Conservation (phyloP, 1,140 invertebrate genomes). For the Drosophila rhopaloa region DNA sequence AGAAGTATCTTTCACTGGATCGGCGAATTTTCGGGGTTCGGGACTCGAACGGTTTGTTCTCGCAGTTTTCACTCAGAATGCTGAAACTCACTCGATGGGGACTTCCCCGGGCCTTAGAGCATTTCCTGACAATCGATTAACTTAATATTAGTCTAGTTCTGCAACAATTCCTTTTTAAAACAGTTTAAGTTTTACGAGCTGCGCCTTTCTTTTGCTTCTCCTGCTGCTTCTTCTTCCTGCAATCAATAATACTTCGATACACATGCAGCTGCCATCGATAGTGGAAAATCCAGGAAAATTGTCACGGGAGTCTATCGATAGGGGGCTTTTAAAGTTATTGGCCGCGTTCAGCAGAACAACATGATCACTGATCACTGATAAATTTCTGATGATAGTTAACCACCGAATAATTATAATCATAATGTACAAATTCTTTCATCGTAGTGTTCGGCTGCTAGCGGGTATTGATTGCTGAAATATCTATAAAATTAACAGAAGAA, state of each 20-base stretch:
- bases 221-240: slow-evolving; percentile 57
- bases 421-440: too few species aligned
- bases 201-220: slow-evolving; percentile 70
- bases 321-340: not conserved
- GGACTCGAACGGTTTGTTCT: not conserved
- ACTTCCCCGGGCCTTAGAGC: slow-evolving; percentile 16
- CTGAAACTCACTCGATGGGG: slow-evolving; percentile 21
- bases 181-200: slow-evolving; percentile 51
- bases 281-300: not conserved
- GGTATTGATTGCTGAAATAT: too few species aligned
- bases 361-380: too few species aligned
- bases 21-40: slow-evolving; percentile 27
- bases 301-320: not conserved
- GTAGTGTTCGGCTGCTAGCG: too few species aligned
- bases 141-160: slow-evolving; percentile 11
- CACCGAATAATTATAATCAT: too few species aligned
- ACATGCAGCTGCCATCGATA: slow-evolving; percentile 3
- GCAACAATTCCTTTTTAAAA: slow-evolving; percentile 44
- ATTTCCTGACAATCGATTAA: not conserved
- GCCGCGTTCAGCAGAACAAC: too few species aligned
- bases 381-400: too few species aligned
- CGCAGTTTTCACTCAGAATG: slow-evolving; percentile 6
- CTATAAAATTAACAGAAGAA: too few species aligned
- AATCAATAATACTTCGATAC: slow-evolving; percentile 63
- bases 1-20: slow-evolving; percentile 26